Evolutionary conservation across 2,888 invertebrate species (phyloP), one percentile per base, ranked within the genome.

Genomic region (Miltochrista miniata): DNA sequence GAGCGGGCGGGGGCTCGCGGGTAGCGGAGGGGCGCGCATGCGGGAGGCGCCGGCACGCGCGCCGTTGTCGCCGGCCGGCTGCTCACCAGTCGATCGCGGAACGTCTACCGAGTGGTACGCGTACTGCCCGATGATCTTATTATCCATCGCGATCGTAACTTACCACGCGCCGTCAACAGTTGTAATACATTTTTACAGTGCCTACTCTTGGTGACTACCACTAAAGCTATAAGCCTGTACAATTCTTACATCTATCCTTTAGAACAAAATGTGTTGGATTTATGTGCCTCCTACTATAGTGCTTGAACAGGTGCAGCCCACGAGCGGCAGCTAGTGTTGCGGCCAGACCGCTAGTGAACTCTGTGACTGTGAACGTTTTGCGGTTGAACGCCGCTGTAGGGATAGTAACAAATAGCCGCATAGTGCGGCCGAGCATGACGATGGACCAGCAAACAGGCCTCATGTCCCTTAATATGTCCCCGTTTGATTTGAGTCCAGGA

Each of bases 401-500:
- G 84, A 87, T 84, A 77, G 75, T 87, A 78, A 72, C 70, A 76
- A 74, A 68, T 76, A 81, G 86, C 89, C 90, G 88, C 88, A 80
- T 68, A 70, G 86, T 76, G 88, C 89, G 90, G 88, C 86, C 83
- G 87, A 89, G 87, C 85, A 89, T 90, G 88, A 89, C 89, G 83
- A 97, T 97, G 97, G 96, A 97, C 93, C 96, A 96, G 93, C 95
- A 95, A 92, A 93, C 94, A 90, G 95, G 96, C 93, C 94, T 96
- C 92, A 95, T 96, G 93, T 96, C 96, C 88, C 94, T 96, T 81
- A 96, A 96, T 93, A 96, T 97, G 95, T 96, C 96, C 92, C 96
- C 96, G 72, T 97, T 96, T 89, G 95, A 95, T 81, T 92, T 96
- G 89, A 94, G 93, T 78, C 92, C 94, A 70, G 95, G 95, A 78